Conservation (phyloP, 2,113 vertebrate species). For the Mystacornis crossleyi region DNA sequence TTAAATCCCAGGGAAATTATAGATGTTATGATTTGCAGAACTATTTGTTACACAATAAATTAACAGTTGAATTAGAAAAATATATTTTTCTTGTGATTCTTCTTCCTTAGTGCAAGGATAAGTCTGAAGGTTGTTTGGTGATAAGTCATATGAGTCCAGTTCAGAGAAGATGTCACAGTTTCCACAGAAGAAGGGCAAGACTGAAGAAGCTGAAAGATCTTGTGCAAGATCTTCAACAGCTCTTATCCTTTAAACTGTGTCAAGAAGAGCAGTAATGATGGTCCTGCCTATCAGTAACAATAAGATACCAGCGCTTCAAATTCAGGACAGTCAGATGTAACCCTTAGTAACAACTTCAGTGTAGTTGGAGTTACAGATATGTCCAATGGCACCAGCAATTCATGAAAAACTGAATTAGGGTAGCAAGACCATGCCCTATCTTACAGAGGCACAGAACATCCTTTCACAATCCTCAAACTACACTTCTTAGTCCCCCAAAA, state of each 20-base stretch:
- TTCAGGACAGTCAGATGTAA: not conserved
- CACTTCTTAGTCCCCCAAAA: not conserved
- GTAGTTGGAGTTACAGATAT: not conserved
- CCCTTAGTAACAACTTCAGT: not conserved
- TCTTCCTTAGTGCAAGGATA: not conserved
- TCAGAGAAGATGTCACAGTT: not conserved
- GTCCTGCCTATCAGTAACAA: not conserved
- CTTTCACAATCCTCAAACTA: not conserved
- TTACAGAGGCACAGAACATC: not conserved
- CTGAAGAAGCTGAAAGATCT: not conserved
- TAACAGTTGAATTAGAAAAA: not conserved
- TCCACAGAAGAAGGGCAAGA: not conserved
- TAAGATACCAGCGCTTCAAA: not conserved
- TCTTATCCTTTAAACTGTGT: not conserved
- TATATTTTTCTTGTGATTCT: not conserved
- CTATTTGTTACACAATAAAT: not conserved
- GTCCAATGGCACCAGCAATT: fast-evolving
- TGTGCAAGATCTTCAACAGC: not conserved
- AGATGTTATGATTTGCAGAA: not conserved
- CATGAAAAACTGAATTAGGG: not conserved
- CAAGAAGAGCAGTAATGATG: not conserved
- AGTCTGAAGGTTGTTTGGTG: not conserved
- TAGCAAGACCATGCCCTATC: not conserved
- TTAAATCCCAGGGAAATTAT: not conserved
- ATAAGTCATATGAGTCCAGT: not conserved